Percentiles rank a stretch among this genome's conserved stretches.
Conservation (phyloP, 1,140 invertebrate genomes). For the Drosophila obscura region DNA sequence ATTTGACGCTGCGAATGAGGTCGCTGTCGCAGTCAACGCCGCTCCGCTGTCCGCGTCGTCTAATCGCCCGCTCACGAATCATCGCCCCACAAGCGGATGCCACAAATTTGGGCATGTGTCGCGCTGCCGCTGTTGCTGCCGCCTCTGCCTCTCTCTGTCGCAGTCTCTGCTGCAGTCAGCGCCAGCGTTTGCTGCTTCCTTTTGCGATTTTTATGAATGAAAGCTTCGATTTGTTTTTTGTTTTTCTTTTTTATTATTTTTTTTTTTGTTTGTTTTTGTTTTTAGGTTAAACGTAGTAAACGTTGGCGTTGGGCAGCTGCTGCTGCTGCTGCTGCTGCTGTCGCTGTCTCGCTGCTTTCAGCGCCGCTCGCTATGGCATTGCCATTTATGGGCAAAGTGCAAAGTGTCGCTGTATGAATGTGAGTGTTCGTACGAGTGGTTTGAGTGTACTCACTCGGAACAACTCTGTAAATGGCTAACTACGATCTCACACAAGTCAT, state of each 20-base stretch:
- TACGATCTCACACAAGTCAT: slow-evolving; percentile 33
- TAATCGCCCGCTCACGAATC: slow-evolving; percentile 72
- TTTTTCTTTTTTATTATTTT: not conserved
- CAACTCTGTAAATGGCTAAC: slow-evolving; percentile 49
- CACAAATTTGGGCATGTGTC: slow-evolving; percentile 76
- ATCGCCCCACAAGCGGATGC: slow-evolving; percentile 63
- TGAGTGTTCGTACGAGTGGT: slow-evolving; percentile 4
- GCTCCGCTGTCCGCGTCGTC: slow-evolving; percentile 25
- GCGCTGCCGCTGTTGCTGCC: slow-evolving; percentile 22
- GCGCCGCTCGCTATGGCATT: slow-evolving; percentile 30
- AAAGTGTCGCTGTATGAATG: slow-evolving; percentile 49
- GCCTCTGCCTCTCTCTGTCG: not conserved
- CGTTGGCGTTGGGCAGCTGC: slow-evolving; percentile 31
- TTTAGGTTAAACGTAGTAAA: slow-evolving; percentile 57
- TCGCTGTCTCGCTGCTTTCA: not conserved
- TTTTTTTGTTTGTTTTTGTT: not conserved
- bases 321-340: not conserved
- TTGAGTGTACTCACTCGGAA: slow-evolving; percentile 15
- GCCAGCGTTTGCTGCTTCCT: slow-evolving; percentile 58
- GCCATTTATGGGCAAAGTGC: slow-evolving; percentile 73
- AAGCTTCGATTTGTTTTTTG: slow-evolving; percentile 35
- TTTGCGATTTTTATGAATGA: slow-evolving; percentile 79
- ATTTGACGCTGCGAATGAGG: slow-evolving; percentile 53
- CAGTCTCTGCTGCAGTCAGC: slow-evolving; percentile 1
- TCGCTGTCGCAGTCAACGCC: slow-evolving; percentile 25